phyloP scores from a whole-genome alignment of 2,888 invertebrate species.

The Willowsia nigromaculata region DNA sequence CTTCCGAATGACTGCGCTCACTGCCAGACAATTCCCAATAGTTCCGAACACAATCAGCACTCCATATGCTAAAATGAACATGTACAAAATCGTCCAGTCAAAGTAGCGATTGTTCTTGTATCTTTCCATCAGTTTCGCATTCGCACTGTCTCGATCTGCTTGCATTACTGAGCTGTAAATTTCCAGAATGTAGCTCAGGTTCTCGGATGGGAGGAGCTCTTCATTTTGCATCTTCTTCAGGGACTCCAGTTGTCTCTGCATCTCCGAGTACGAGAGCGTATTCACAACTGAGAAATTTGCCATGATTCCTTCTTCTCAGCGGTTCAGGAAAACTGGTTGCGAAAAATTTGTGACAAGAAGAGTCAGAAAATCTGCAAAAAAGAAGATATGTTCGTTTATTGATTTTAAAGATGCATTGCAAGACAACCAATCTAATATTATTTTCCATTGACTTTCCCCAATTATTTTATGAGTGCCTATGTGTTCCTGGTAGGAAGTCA shows the following conservation, averaged over 20 bases:
- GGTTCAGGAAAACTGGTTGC: not conserved
- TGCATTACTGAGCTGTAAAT: not conserved
- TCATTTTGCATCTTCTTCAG: not conserved
- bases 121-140: slow-evolving; percentile 48
- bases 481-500: no score
- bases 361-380: no score
- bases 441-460: no score
- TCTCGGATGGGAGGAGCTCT: not conserved
- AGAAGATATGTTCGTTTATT: no score
- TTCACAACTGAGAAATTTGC: not conserved
- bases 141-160: not conserved
- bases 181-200: not conserved
- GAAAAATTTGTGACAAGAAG: no score
- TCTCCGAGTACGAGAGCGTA: not conserved
- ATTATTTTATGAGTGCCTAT: no score
- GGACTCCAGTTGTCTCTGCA: not conserved
- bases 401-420: no score
- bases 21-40: slow-evolving; percentile 92
- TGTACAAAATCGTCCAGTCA: slow-evolving; percentile 85
- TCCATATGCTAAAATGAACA: slow-evolving; percentile 87
- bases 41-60: slow-evolving; percentile 90
- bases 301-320: no score
- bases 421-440: no score
- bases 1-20: slow-evolving; percentile 88
- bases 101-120: slow-evolving; percentile 84